A percentile compares a stretch with the other conserved stretches of the same genome.
Evolutionary conservation across 92 coral and sea anemone species (phyloP).

Genomic region (Ricordea florida): DNA sequence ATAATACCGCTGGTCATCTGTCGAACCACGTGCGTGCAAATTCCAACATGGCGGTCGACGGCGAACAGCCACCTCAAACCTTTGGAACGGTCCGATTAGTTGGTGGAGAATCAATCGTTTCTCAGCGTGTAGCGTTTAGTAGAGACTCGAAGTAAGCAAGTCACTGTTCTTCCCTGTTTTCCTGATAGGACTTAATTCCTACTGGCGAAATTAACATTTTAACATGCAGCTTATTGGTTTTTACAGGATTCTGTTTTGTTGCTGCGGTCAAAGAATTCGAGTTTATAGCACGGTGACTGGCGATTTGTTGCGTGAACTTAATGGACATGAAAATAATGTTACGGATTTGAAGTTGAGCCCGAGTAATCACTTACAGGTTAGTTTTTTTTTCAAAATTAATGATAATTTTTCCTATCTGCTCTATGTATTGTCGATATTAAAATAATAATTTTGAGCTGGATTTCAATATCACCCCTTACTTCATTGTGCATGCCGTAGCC

Average conservation of each 20-base stretch:
- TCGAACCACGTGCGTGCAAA: slow-evolving; percentile 29
- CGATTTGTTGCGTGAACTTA: slow-evolving; percentile 63
- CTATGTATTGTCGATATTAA: neutral
- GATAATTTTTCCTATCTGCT: neutral
- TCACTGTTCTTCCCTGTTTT: neutral
- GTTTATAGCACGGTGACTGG: slow-evolving; percentile 84
- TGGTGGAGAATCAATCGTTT: slow-evolving; percentile 89
- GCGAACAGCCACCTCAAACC: slow-evolving; percentile 28
- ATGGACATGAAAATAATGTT: slow-evolving; percentile 69
- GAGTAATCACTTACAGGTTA: slow-evolving; percentile 86
- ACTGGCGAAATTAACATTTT: neutral
- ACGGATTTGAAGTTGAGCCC: slow-evolving; percentile 71
- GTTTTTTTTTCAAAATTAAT: neutral
- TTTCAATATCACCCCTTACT: neutral
- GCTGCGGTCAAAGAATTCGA: slow-evolving; percentile 78
- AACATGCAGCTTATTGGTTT: neutral
- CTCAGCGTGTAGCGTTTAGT: slow-evolving; percentile 78
- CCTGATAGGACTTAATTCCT: neutral
- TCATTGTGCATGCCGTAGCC: too few relatives aligned
- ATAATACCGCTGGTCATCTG: slow-evolving; percentile 6
- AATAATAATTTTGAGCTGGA: too few relatives aligned
- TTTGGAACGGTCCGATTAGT: slow-evolving; percentile 78
- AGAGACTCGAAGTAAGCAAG: slow-evolving; percentile 80
- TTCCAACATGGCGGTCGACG: slow-evolving; percentile 31
- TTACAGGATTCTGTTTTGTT: slow-evolving; percentile 78